These are phyloP conservation scores for Shargacucullia verbasci DNA, from an alignment of 2,888 invertebrate genomes.

Conservation along the genomic window DNA sequence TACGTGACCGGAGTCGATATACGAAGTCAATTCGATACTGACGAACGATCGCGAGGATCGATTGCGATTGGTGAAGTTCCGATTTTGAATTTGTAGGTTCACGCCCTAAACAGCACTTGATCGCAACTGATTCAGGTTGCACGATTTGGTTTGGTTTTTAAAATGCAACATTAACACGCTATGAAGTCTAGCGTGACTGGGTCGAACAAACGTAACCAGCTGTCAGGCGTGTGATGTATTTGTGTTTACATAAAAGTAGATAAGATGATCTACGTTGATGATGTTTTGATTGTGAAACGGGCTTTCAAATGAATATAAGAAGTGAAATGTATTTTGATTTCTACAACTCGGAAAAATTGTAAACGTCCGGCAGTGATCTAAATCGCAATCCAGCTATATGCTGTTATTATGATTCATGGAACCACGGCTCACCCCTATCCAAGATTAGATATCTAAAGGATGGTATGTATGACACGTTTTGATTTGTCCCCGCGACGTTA, in stretches of 20 bases:
- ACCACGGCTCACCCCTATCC: too few species aligned
- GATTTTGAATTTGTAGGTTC: constrained; percentile 57
- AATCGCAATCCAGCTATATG: too few species aligned
- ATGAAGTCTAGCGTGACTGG: constrained; percentile 40
- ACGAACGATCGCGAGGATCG: constrained; percentile 56
- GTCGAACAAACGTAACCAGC: constrained; percentile 24
- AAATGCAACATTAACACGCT: constrained; percentile 45
- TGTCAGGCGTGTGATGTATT: constrained; percentile 19
- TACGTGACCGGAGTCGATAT: constrained; percentile 64
- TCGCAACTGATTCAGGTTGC: constrained; percentile 36
- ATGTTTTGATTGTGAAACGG: constrained; percentile 10
- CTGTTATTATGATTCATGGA: too few species aligned
- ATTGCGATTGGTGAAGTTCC: constrained; percentile 47
- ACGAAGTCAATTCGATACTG: constrained; percentile 52
- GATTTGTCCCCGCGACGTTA: constrained; percentile 6
- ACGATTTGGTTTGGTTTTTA: constrained; percentile 24
- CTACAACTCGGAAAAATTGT: too few species aligned
- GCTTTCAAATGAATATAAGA: neutral
- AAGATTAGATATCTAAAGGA: too few species aligned
- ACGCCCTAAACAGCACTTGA: constrained; percentile 42
- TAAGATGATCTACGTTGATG: constrained; percentile 10
- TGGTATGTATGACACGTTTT: neutral
- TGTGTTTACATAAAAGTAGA: constrained; percentile 7
- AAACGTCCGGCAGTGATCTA: too few species aligned
- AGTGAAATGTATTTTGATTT: too few species aligned